Base-by-base conservation (phyloP, 2,797 vertebrate species). In the Micrastur ruficollis region DNA sequence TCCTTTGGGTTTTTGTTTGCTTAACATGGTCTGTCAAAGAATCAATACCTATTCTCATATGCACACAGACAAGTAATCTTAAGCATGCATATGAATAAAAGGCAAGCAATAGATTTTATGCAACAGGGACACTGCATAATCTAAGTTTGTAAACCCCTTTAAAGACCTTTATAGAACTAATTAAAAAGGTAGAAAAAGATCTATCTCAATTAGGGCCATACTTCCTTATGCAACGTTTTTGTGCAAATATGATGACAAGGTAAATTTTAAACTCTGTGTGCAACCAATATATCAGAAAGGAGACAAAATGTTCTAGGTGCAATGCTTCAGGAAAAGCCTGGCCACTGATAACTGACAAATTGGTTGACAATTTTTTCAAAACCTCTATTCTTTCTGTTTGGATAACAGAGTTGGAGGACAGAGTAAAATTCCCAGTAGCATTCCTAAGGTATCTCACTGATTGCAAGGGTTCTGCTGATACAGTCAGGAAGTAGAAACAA, bases 1-100 rank as follows among this genome's bases (percentile, higher is more conserved):
- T 93, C 95, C 92, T 92, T 76, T 52, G 93, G 78, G 71, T 11
- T 94, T 97, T 93, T 92, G 59, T 92, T 95, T 96, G 90, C 55
- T 90, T 86, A 94, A 75, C 50, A 9, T 36, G 42, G 83, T 70
- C 59, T 93, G 83, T 79, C 59, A 89, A 96, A 71, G 86, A 96
- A 96, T 95, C 96, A 93, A 97, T 96, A 94, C 26, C 84, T 73
- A 71, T 85, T 93, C 92, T 89, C 78, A 87, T 76, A 85, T 34
- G 68, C 81, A 71, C 86, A 94, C 86, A 96, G 82, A 89, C 83
- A 92, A 92, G 81, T 56, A 86, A 85, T 93, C 86, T 93, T 96
- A 94, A 87, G 84, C 65, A 80, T 82, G 78, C 78, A 70, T 92
- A 80, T 59, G 93, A 95, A 94, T 89, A 94, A 92, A 96, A 91